Conservation (phyloP, 2,888 invertebrate species). For the Hofmannophila pseudospretella region DNA sequence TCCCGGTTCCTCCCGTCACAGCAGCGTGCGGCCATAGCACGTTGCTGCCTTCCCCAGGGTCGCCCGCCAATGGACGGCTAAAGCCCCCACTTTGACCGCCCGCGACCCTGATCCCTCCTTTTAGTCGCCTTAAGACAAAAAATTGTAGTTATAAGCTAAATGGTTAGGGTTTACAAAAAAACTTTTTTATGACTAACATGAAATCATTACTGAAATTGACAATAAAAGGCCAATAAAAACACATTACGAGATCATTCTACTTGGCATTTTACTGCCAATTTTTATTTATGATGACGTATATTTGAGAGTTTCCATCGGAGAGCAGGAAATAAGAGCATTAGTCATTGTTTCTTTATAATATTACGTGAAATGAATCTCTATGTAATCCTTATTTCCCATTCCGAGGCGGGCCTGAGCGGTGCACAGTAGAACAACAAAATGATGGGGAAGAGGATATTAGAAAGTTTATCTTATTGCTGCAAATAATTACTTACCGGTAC, state of each 20-base stretch:
- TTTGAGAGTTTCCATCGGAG: background rate
- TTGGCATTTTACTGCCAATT: slow-evolving; percentile 4
- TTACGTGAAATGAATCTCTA: slow-evolving; percentile 11
- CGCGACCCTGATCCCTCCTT: too few relatives aligned
- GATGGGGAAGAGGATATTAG: background rate
- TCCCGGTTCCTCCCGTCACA: too few relatives aligned
- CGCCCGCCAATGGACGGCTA: too few relatives aligned
- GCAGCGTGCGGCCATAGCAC: too few relatives aligned
- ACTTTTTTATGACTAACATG: too few relatives aligned
- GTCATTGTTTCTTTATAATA: slow-evolving; percentile 9
- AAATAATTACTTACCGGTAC: too few relatives aligned
- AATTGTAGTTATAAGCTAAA: too few relatives aligned
- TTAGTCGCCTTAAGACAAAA: too few relatives aligned
- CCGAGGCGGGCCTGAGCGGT: background rate
- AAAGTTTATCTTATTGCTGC: background rate
- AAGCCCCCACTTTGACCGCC: too few relatives aligned
- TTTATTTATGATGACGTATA: slow-evolving; percentile 5
- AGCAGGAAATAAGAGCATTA: slow-evolving; percentile 1
- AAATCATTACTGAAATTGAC: background rate
- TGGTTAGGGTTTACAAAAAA: too few relatives aligned
- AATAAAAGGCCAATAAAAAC: background rate
- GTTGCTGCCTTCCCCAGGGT: too few relatives aligned
- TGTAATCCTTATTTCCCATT: background rate
- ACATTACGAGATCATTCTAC: slow-evolving; percentile 1
- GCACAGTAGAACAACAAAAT: background rate